Base-by-base conservation (phyloP, 2,797 vertebrate genomes). In the Peromyscus melanophrys region DNA sequence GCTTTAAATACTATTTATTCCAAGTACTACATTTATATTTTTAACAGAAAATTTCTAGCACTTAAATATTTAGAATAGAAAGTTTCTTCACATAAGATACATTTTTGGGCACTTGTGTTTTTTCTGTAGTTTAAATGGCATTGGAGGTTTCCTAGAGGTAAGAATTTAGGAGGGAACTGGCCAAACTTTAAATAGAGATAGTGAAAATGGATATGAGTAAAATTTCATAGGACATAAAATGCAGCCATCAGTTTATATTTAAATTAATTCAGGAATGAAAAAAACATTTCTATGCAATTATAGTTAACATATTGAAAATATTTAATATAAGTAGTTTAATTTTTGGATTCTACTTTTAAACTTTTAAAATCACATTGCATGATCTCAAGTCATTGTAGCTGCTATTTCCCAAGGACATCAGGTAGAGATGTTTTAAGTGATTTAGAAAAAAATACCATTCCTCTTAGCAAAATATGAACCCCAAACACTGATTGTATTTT, bases 1-100 rank as follows among this genome's bases (percentile, higher is more conserved):
- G 21, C 46, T 89, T 94, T 61, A 89, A 92, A 94, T 92, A 61
- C 67, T 69, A 76, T 81, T 80, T 84, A 71, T 90, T 95, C 76
- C 37, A 88, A 89, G 59, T 37, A 59, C 31, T 12, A 73, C 13
- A 52, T 87, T 75, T 96, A 29, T 16, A 95, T 83, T 81, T 97
- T 75, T 77, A 93, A 92, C 77, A 57, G 9, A 19, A 93, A n/a
- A 75, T 57, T 94, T 89, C 65, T 43, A 46, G 31, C 55, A 27
- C 65, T 27, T 83, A 82, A 90, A 89, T 95, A 77, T 78, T 88
- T 96, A 83, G 87, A 67, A 31, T 82, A 12, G 4, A 78, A 95
- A 85, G 9, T 46, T 95, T 9, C n/a, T 69, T 61, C 27, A 77
- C 61, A 11, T 76, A 87, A 90, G n/a, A 77, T 67, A 81, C 69